A percentile compares a stretch with the other conserved stretches of the same genome.
Evolutionary conservation across 1,140 invertebrate genomes (phyloP).

Genomic region (Drosophila littoralis): DNA sequence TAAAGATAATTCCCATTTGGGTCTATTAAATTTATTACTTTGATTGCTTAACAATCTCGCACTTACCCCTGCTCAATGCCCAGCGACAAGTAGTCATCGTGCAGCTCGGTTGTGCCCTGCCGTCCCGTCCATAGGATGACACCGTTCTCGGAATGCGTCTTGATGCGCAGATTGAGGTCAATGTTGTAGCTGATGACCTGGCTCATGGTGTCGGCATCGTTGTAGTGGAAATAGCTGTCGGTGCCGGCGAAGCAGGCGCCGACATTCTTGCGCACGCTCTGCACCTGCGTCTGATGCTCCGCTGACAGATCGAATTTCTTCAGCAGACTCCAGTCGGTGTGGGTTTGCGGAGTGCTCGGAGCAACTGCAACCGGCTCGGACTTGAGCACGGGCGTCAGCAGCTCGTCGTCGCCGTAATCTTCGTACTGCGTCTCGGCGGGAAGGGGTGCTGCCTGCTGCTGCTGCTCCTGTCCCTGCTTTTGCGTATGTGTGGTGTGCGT

Average conservation of each 20-base stretch:
- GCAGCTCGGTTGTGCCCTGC: slow-evolving; percentile 87
- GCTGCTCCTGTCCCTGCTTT: slow-evolving; percentile 13
- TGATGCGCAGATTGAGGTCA: slow-evolving; percentile 83
- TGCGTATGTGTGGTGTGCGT: slow-evolving; percentile 33
- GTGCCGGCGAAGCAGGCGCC: slow-evolving; percentile 89
- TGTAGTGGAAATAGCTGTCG: slow-evolving; percentile 88
- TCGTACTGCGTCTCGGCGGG: slow-evolving; percentile 40
- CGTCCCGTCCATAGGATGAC: slow-evolving; percentile 96
- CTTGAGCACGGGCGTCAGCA: slow-evolving; percentile 59
- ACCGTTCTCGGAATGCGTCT: slow-evolving; percentile 86
- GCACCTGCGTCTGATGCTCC: slow-evolving; percentile 66
- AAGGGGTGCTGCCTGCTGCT: neutral
- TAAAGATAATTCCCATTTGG: too few relatives aligned
- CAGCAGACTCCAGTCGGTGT: slow-evolving; percentile 78
- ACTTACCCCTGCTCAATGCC: slow-evolving; percentile 92
- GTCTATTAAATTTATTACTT: too few relatives aligned
- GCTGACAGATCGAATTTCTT: slow-evolving; percentile 78
- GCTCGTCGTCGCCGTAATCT: slow-evolving; percentile 57
- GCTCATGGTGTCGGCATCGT: slow-evolving; percentile 91
- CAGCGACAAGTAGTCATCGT: slow-evolving; percentile 93
- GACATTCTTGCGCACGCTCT: slow-evolving; percentile 75
- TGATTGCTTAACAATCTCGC: too few relatives aligned
- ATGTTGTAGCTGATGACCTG: slow-evolving; percentile 84
- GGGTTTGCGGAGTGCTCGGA: slow-evolving; percentile 65
- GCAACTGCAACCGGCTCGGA: neutral